Conservation (phyloP, 1,140 invertebrate genomes). For the Eubasilissa regina region DNA sequence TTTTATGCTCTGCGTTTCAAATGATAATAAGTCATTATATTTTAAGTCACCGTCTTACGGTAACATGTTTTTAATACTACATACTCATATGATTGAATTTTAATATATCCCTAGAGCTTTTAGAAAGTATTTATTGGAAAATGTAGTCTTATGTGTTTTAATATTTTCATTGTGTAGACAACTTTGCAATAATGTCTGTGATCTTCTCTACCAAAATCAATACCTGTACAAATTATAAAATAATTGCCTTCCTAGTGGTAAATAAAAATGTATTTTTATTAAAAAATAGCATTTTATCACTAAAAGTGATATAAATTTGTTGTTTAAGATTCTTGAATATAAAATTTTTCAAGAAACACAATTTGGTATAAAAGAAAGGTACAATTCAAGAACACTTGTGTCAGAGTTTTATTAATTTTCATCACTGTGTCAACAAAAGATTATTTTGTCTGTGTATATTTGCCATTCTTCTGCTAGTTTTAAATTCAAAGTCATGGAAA, state of each 20-base stretch:
- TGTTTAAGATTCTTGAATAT: too few species aligned
- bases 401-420: too few species aligned
- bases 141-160: neutral
- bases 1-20: neutral
- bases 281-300: constrained; percentile 15
- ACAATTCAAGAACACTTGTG: too few species aligned
- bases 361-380: too few species aligned
- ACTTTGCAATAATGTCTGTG: constrained; percentile 44
- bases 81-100: neutral
- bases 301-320: constrained; percentile 12
- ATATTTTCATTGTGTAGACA: constrained; percentile 32
- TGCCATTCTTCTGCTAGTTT: too few species aligned
- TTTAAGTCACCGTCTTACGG: neutral
- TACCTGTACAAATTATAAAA: constrained; percentile 35
- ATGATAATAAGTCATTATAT: too few species aligned
- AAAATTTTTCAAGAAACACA: too few species aligned
- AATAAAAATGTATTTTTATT: constrained; percentile 32
- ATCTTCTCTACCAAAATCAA: constrained; percentile 29
- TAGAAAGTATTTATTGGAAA: constrained; percentile 19
- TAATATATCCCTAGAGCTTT: constrained; percentile 5
- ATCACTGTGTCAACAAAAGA: too few species aligned
- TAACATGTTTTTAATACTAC: neutral
- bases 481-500: too few species aligned
- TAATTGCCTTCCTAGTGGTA: constrained; percentile 40
- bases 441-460: too few species aligned